Percentiles rank a stretch among this genome's conserved stretches.
Evolutionary conservation across 2,888 invertebrate genomes (phyloP).

Genomic region (Noctua comes): DNA sequence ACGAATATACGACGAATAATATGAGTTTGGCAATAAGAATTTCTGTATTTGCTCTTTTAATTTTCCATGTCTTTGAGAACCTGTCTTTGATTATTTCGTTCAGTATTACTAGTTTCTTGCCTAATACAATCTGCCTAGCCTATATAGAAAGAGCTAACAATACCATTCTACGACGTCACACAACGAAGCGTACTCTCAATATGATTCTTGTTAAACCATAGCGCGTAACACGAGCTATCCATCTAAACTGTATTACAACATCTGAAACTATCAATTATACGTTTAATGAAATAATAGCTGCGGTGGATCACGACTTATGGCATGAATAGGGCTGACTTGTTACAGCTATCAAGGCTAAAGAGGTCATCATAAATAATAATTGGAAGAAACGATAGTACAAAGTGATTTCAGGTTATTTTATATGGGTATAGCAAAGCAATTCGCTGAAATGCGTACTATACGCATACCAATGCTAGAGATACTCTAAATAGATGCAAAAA

Average conservation of each 20-base stretch:
- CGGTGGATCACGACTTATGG: constrained; percentile 78
- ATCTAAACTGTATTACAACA: constrained; percentile 84
- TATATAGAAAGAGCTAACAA: background rate
- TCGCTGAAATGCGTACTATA: background rate
- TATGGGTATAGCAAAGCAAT: background rate
- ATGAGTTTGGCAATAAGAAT: background rate
- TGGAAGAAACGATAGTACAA: background rate
- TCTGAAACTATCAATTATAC: constrained; percentile 86
- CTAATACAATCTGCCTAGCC: background rate
- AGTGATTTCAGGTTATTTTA: background rate
- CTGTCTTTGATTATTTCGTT: background rate
- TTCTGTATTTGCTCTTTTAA: background rate
- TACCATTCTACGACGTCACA: constrained; percentile 13
- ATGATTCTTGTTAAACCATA: constrained; percentile 59
- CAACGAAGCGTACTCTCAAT: constrained; percentile 19
- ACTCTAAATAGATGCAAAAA: background rate
- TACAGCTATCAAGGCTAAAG: constrained; percentile 26
- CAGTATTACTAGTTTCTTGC: background rate
- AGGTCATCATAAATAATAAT: background rate
- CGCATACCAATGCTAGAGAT: background rate
- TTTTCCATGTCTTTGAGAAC: background rate
- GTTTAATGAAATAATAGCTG: constrained; percentile 85
- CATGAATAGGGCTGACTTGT: constrained; percentile 46
- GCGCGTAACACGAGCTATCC: constrained; percentile 85
- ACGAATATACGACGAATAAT: background rate